Percentiles rank a stretch among this genome's conserved stretches.
These are phyloP conservation scores for Brachionus plicatilis DNA, from an alignment of 1,140 invertebrate genomes.

Conservation along the genomic window DNA sequence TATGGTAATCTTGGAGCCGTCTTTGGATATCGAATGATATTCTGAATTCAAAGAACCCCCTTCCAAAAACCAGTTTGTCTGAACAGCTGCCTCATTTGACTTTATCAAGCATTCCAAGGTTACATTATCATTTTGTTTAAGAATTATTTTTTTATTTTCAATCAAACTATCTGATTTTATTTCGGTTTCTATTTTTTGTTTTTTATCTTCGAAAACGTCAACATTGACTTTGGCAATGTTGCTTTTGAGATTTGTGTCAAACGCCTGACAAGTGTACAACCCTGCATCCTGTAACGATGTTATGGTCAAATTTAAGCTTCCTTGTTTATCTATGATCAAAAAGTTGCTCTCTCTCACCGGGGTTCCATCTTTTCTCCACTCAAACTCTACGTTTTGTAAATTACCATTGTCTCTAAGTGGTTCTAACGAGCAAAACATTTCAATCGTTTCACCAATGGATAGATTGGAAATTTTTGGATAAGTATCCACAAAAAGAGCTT, in stretches of 20 bases:
- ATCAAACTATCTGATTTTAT: not conserved
- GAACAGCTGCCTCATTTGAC: not conserved
- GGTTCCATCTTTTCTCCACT: not conserved
- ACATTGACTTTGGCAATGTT: not conserved
- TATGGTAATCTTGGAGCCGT: not conserved
- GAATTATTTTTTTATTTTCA: not conserved
- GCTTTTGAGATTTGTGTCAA: not conserved
- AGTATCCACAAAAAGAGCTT: not conserved
- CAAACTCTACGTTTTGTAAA: not conserved
- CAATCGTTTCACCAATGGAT: not conserved
- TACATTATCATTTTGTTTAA: not conserved
- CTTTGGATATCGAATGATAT: not conserved
- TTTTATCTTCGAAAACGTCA: not conserved
- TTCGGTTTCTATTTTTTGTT: not conserved
- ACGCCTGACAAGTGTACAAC: slow-evolving; percentile 15
- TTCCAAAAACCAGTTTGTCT: not conserved
- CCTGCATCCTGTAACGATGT: not conserved
- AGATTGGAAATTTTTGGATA: not conserved
- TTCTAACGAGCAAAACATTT: not conserved
- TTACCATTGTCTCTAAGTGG: not conserved
- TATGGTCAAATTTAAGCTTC: not conserved
- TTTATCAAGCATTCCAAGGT: not conserved
- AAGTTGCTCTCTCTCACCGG: not conserved
- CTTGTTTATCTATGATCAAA: not conserved
- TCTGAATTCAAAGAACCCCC: not conserved